These are phyloP conservation scores for Shargacucullia verbasci DNA, from an alignment of 2,888 invertebrate genomes.

Conservation along the genomic window DNA sequence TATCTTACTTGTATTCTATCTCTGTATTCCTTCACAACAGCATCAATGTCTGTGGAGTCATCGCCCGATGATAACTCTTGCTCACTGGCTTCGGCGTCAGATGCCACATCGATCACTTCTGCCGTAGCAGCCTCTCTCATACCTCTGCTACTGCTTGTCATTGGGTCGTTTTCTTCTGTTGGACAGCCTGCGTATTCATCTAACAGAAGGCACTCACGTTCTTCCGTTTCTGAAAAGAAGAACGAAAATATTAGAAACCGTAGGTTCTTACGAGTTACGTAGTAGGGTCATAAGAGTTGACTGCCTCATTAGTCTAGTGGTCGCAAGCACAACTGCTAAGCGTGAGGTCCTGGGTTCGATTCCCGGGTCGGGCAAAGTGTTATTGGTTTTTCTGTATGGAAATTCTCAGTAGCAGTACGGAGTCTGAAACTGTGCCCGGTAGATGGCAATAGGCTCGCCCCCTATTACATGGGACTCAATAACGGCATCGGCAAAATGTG, in stretches of 20 bases:
- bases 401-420: no score
- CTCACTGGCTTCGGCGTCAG: constrained; percentile 86
- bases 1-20: constrained; percentile 90
- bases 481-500: no score
- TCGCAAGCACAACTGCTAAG: no score
- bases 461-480: no score
- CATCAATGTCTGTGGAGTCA: constrained; percentile 93
- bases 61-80: constrained; percentile 89
- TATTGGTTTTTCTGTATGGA: no score
- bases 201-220: constrained; percentile 89
- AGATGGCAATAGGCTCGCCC: no score
- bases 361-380: no score
- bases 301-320: no score
- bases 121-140: constrained; percentile 66
- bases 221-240: constrained; percentile 80
- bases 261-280: no score
- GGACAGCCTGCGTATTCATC: constrained; percentile 87
- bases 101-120: constrained; percentile 76
- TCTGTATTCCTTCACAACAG: constrained; percentile 93
- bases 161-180: constrained; percentile 76
- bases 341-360: no score
- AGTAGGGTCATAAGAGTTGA: no score
- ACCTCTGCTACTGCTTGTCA: constrained; percentile 72
- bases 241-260: background rate
- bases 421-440: no score